Conservation (phyloP, 2,113 vertebrate genomes). For the Tonatia bakeri region DNA sequence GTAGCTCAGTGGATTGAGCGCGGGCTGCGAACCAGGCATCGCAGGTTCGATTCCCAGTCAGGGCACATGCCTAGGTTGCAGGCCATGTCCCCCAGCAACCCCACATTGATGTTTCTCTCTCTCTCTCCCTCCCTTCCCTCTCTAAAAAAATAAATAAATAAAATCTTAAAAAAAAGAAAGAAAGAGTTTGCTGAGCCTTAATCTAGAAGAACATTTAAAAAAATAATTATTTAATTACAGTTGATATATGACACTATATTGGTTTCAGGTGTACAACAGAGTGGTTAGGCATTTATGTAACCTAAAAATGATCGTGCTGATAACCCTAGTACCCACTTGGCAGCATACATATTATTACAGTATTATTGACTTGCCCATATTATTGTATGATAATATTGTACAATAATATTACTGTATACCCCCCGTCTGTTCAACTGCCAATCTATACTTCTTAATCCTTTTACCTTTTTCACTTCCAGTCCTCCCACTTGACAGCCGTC, state of each 20-base stretch:
- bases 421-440: not conserved
- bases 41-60: no score
- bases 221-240: not conserved
- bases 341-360: not conserved
- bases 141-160: no score
- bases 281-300: not conserved
- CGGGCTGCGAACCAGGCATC: no score
- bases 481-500: not conserved
- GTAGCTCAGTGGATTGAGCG: no score
- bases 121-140: no score
- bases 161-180: no score
- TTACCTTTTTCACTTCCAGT: not conserved
- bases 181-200: no score
- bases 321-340: not conserved
- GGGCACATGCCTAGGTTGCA: no score
- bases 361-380: not conserved
- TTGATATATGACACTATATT: not conserved
- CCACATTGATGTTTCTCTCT: no score
- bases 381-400: no score
- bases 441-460: not conserved
- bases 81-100: no score
- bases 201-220: no score
- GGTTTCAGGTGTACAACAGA: not conserved
- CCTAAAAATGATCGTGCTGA: not conserved
- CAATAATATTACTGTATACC: not conserved